These are phyloP conservation scores for Nasonia vitripennis DNA, from an alignment of 1,140 invertebrate species.

Conservation along the genomic window DNA sequence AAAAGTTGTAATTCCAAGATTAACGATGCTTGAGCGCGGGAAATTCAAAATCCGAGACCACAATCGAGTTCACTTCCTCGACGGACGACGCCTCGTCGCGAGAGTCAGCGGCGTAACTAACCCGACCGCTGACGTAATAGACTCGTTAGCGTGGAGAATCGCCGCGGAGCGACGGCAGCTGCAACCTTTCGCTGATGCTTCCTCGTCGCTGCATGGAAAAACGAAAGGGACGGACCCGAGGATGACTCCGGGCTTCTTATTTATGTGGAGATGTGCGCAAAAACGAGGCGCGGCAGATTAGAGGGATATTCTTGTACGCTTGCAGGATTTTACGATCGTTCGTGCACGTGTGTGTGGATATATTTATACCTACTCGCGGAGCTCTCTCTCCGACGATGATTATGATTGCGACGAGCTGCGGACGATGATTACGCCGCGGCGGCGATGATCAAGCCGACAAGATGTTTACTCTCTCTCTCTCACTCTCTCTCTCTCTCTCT, in stretches of 20 bases:
- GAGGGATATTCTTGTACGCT: background rate
- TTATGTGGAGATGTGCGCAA: background rate
- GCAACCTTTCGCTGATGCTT: background rate
- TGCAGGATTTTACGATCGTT: background rate
- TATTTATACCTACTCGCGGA: background rate
- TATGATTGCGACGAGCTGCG: background rate
- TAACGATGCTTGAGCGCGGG: no score
- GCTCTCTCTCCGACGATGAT: background rate
- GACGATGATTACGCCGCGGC: background rate
- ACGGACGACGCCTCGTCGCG: no score
- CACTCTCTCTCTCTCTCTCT: no score
- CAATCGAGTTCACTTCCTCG: no score
- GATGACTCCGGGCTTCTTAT: background rate
- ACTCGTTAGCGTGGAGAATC: constrained; percentile 32
- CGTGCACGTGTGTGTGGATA: background rate
- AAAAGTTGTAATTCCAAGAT: no score
- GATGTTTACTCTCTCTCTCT: background rate
- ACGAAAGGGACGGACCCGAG: background rate
- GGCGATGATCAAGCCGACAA: background rate
- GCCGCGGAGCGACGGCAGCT: constrained; percentile 14
- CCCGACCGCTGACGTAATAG: constrained; percentile 5
- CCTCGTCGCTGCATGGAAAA: background rate
- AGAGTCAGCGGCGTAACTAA: background rate
- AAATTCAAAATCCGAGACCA: background rate
- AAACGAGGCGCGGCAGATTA: background rate